Conservation (phyloP, 1,140 invertebrate species). For the Leptopilina clavipes region DNA sequence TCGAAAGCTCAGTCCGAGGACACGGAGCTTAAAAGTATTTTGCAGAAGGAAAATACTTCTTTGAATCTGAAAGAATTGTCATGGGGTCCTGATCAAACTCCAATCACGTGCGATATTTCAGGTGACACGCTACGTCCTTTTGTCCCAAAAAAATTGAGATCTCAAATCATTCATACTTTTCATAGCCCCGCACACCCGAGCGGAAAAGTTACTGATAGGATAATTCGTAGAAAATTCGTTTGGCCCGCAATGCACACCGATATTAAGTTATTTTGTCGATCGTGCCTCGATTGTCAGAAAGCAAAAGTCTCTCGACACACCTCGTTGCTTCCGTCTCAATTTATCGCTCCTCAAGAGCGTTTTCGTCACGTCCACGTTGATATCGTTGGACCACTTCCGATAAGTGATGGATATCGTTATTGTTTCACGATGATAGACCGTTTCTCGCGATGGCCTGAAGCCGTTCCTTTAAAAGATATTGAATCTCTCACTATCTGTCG, state of each 20-base stretch:
- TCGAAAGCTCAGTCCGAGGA: too few relatives aligned
- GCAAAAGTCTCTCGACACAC: too few relatives aligned
- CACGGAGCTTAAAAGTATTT: too few relatives aligned
- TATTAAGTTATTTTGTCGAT: background rate
- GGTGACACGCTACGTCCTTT: background rate
- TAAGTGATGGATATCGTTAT: slow-evolving; percentile 40
- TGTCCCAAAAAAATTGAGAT: background rate
- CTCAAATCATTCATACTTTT: too few relatives aligned
- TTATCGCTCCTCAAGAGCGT: background rate
- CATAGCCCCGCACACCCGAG: background rate
- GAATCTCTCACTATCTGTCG: slow-evolving; percentile 57
- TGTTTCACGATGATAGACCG: slow-evolving; percentile 54
- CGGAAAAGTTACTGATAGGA: background rate
- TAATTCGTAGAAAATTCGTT: background rate
- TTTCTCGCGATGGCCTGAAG: slow-evolving; percentile 61
- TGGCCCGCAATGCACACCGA: slow-evolving; percentile 34
- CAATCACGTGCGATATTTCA: background rate
- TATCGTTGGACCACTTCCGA: background rate
- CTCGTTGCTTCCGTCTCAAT: too few relatives aligned
- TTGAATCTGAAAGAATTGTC: too few relatives aligned
- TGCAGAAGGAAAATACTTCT: too few relatives aligned
- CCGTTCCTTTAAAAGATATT: slow-evolving; percentile 48
- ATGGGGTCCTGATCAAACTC: too few relatives aligned
- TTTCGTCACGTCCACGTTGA: slow-evolving; percentile 6
- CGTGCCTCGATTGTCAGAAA: too few relatives aligned